phyloP scores from a whole-genome alignment of 2,888 invertebrate species.

The Pammene fasciana region DNA sequence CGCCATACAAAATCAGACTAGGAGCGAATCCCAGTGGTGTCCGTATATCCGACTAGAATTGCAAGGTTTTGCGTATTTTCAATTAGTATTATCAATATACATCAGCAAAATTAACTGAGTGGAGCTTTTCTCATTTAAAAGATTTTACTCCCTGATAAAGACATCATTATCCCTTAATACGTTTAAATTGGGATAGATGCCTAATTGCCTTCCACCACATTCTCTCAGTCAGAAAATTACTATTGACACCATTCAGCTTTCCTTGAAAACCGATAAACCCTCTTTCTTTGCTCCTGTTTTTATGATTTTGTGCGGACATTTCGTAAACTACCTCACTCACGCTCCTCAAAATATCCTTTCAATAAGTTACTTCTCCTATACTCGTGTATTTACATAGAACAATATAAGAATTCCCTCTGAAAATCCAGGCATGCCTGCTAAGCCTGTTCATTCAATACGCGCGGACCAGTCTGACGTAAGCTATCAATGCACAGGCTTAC shows the following conservation, averaged over 20 bases:
- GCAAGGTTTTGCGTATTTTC: too few species aligned
- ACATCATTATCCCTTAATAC: neutral
- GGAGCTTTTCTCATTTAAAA: too few species aligned
- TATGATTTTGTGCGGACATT: neutral
- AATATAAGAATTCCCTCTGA: neutral
- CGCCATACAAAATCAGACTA: too few species aligned
- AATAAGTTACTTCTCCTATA: too few species aligned
- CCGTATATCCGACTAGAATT: too few species aligned
- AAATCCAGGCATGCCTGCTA: conserved; percentile 22
- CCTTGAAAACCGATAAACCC: conserved; percentile 4
- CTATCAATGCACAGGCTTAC: conserved; percentile 65
- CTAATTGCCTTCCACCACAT: neutral
- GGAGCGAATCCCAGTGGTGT: too few species aligned
- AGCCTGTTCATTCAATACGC: conserved; percentile 70
- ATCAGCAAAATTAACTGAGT: too few species aligned
- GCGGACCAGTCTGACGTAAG: conserved; percentile 71
- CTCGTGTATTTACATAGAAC: too few species aligned
- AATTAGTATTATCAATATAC: too few species aligned
- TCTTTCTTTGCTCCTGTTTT: neutral
- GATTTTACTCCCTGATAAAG: too few species aligned
- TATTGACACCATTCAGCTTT: neutral
- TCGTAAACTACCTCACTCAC: neutral
- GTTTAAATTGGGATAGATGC: conserved; percentile 1
- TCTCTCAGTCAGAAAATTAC: neutral
- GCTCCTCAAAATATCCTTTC: neutral